Conservation (phyloP, 2,797 vertebrate species). For the Periparus ater region DNA sequence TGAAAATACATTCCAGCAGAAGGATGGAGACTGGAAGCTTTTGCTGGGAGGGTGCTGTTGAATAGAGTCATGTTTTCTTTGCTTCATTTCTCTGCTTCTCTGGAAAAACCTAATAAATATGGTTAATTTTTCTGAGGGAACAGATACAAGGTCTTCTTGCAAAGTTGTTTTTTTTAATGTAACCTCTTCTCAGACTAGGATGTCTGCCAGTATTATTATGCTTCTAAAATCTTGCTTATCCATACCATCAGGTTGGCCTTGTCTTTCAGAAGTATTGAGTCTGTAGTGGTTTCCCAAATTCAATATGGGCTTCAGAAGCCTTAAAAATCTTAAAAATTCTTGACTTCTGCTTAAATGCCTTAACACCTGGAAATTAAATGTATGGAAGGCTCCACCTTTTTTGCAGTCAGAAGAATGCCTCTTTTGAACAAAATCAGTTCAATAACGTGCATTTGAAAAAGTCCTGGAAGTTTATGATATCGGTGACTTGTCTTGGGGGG, state of each 20-base stretch:
- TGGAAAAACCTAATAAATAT: neutral
- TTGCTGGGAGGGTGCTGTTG: neutral
- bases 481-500: neutral
- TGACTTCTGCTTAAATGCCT: neutral
- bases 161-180: neutral
- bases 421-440: neutral
- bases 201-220: neutral
- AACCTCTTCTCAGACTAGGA: neutral
- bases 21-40: neutral
- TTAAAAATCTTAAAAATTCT: neutral
- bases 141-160: neutral
- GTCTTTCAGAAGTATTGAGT: neutral
- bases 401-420: neutral
- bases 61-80: neutral
- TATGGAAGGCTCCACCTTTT: neutral
- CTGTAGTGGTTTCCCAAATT: neutral
- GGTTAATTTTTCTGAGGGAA: neutral
- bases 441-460: neutral
- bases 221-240: neutral
- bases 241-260: neutral
- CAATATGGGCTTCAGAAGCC: neutral
- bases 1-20: neutral
- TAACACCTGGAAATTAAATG: neutral
- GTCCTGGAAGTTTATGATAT: neutral
- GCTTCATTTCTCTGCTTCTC: neutral